Percentiles rank a stretch among this genome's conserved stretches.
These are phyloP conservation scores for Drosophila subsilvestris DNA, from an alignment of 2,888 invertebrate species.

Conservation along the genomic window DNA sequence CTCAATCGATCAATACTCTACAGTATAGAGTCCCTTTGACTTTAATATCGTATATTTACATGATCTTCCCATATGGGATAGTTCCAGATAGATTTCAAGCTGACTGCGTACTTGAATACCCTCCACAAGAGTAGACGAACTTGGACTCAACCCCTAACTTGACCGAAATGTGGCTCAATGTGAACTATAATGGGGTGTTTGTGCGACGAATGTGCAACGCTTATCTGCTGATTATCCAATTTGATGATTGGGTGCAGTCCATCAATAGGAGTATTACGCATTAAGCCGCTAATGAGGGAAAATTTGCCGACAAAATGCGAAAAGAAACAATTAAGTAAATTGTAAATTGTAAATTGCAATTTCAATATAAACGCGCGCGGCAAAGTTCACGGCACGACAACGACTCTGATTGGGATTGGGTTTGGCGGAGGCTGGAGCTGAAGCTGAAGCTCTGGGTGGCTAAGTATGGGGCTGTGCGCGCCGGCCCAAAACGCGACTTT, in stretches of 20 bases:
- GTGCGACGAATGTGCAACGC: slow-evolving; percentile 1
- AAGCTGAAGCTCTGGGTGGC: slow-evolving; percentile 36
- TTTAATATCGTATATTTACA: no score
- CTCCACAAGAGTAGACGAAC: not conserved
- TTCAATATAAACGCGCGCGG: slow-evolving; percentile 70
- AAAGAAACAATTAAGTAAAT: slow-evolving; percentile 71
- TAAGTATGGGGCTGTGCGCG: slow-evolving; percentile 20
- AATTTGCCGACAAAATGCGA: slow-evolving; percentile 62
- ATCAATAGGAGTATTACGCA: slow-evolving; percentile 57
- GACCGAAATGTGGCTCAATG: not conserved
- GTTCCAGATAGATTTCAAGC: no score
- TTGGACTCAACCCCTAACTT: not conserved
- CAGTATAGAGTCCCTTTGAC: no score
- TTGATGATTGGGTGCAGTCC: slow-evolving; percentile 31
- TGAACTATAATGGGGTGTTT: not conserved
- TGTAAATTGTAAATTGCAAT: slow-evolving; percentile 74
- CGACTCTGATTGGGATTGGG: slow-evolving; percentile 27
- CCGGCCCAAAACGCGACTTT: slow-evolving; percentile 60
- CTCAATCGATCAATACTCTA: no score
- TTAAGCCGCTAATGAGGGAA: slow-evolving; percentile 69
- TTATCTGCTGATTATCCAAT: slow-evolving; percentile 12
- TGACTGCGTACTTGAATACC: not conserved
- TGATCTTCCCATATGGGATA: no score
- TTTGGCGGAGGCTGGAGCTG: slow-evolving; percentile 34
- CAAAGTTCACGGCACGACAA: slow-evolving; percentile 63